These are phyloP conservation scores for Pangasianodon hypophthalmus DNA, from an alignment of 2,113 vertebrate species.

Conservation along the genomic window DNA sequence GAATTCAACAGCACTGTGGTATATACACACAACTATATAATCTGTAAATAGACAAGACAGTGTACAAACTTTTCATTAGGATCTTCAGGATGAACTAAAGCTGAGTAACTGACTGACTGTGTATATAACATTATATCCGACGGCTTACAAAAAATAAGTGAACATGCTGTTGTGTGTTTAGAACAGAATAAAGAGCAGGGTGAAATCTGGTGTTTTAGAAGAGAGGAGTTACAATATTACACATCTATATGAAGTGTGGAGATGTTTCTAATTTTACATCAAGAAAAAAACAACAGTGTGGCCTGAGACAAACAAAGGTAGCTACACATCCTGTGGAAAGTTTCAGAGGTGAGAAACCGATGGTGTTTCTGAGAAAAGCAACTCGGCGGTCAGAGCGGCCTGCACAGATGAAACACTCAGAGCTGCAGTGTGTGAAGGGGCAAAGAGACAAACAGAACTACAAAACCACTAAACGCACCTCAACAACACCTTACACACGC, in stretches of 20 bases:
- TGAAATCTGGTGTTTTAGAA: not conserved
- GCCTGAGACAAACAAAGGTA: not conserved
- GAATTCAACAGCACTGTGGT: not conserved
- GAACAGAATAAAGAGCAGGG: not conserved
- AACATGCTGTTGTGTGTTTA: not conserved
- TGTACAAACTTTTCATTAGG: not conserved
- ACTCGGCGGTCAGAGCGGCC: too few species aligned
- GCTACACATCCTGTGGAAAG: constrained; percentile 1
- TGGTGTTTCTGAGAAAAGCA: too few species aligned
- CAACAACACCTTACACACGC: not conserved
- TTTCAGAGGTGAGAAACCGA: not conserved
- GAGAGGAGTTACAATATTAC: not conserved
- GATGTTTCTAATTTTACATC: not conserved
- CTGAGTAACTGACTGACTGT: not conserved
- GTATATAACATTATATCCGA: not conserved
- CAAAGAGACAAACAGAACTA: not conserved
- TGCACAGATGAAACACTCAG: constrained; percentile 1
- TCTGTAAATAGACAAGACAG: not conserved
- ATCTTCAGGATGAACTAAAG: not conserved
- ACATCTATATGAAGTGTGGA: not conserved
- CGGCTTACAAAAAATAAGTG: not conserved
- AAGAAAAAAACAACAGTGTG: not conserved
- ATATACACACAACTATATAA: not conserved
- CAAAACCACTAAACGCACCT: not conserved
- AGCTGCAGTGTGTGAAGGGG: constrained; percentile 5